These are phyloP conservation scores for Sebastes ruberrimus DNA, from an alignment of 2,797 vertebrate species.

Conservation along the genomic window DNA sequence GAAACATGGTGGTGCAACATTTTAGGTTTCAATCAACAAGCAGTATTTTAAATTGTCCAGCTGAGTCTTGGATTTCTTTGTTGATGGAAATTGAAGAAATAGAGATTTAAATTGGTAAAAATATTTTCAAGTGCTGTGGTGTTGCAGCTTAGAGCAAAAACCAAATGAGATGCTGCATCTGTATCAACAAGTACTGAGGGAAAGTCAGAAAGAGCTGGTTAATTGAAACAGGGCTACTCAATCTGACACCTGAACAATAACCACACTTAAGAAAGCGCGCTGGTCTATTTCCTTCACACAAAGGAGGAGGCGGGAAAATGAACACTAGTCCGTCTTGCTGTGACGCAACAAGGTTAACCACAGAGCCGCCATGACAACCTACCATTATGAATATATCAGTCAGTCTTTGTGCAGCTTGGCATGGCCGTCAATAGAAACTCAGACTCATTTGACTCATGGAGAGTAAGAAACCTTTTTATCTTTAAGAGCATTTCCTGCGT, in stretches of 20 bases:
- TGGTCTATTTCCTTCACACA: constrained; percentile 8
- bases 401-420: neutral
- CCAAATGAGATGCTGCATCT: neutral
- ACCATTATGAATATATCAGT: constrained; percentile 8
- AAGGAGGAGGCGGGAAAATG: neutral
- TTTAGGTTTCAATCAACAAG: neutral
- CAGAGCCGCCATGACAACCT: neutral
- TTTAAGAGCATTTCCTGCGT: too few species aligned
- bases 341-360: constrained; percentile 17
- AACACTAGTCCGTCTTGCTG: neutral
- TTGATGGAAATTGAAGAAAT: neutral
- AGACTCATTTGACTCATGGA: constrained; percentile 8
- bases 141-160: neutral
- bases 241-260: constrained; percentile 30
- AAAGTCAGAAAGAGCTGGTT: neutral
- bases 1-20: too few species aligned
- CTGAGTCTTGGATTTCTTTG: neutral
- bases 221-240: neutral
- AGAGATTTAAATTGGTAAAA: neutral
- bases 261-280: neutral
- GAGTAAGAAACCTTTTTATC: neutral
- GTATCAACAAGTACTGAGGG: neutral
- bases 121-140: neutral
- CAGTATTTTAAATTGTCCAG: neutral
- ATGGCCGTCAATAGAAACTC: neutral